Evolutionary conservation across 2,113 vertebrate species (phyloP).

Genomic region (Syrrhaptes paradoxus): DNA sequence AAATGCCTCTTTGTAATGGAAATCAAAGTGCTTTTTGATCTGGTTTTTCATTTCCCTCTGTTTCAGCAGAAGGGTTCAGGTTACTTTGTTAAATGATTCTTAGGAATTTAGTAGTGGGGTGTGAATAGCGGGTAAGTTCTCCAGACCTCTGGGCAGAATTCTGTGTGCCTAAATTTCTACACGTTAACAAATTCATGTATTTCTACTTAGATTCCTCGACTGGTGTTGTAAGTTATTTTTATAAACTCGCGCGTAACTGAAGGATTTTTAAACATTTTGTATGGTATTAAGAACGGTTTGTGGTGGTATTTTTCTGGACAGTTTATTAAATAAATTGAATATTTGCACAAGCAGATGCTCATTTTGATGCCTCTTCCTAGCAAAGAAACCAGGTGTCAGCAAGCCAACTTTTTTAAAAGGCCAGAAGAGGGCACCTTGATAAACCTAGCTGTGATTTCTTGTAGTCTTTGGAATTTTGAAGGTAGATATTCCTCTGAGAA

Average conservation of each 20-base stretch:
- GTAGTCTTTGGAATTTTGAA: neutral
- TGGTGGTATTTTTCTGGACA: conserved; percentile 5
- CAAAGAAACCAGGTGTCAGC: neutral
- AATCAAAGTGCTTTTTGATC: neutral
- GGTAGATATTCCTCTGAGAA: neutral
- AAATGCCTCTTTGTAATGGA: neutral
- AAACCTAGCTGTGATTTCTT: neutral
- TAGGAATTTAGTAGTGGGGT: neutral
- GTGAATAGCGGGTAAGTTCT: neutral
- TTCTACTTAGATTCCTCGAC: conserved; percentile 6
- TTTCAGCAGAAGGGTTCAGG: neutral
- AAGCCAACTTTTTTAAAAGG: neutral
- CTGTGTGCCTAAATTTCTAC: neutral
- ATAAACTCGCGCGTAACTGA: neutral
- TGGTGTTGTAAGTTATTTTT: conserved; percentile 46
- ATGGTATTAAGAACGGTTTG: neutral
- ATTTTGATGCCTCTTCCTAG: neutral
- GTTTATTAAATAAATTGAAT: conserved; percentile 20
- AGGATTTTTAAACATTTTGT: neutral
- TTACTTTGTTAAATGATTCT: neutral
- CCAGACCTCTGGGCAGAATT: neutral
- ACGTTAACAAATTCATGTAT: neutral
- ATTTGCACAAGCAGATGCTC: conserved; percentile 28
- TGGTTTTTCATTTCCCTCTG: neutral
- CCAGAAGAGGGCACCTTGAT: neutral